Conservation (phyloP, 2,113 vertebrate genomes). For the Alexandromys fortis region DNA sequence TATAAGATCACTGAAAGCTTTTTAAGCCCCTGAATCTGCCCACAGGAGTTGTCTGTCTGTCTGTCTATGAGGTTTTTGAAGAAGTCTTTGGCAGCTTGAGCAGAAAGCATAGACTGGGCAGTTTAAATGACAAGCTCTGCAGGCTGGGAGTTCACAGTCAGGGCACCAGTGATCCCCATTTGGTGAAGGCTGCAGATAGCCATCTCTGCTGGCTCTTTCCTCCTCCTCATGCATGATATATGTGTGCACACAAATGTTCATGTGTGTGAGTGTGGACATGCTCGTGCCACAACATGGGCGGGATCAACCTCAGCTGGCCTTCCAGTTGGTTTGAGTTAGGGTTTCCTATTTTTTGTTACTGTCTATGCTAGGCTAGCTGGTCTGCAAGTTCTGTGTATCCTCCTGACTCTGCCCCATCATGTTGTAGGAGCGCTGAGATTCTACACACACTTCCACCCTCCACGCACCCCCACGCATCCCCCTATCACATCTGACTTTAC, state of each 20-base stretch:
- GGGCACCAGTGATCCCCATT: background rate
- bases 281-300: background rate
- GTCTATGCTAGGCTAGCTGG: background rate
- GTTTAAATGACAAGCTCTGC: background rate
- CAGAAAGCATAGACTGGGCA: background rate
- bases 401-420: background rate
- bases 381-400: background rate
- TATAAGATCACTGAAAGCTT: background rate
- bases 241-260: background rate
- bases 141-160: background rate
- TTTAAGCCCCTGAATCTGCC: background rate
- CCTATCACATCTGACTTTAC: background rate
- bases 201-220: background rate
- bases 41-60: background rate
- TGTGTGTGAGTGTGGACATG: background rate
- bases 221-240: background rate
- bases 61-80: conserved; percentile 27
- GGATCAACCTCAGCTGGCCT: background rate
- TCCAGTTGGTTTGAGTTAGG: background rate
- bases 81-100: background rate
- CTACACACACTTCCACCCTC: background rate
- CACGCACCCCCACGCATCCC: too few relatives aligned
- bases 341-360: background rate
- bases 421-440: background rate
- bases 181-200: background rate